Base-by-base conservation (phyloP, 1,140 invertebrate genomes). In the Drosophila lini region DNA sequence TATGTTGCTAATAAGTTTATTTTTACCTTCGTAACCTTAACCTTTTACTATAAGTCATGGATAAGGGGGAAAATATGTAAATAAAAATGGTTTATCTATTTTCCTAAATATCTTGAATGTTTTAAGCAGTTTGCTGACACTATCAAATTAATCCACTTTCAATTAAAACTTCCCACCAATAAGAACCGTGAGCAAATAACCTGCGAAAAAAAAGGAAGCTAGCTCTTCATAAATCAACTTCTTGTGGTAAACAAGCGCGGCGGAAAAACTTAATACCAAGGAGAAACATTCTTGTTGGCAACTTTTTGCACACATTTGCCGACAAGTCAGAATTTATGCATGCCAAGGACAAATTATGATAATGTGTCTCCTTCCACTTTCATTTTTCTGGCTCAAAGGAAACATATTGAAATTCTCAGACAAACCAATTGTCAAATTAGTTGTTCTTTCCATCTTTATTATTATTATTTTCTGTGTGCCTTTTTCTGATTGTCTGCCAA, bases 341-440 rank as follows among this genome's bases (percentile, higher is more conserved):
- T 52, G 65, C 22, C 67, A 40, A 70, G 67, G 50, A 45, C 63
- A 75, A 80, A 81, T 69, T 62, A 84, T 78, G 69, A 85, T 81
- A 75, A 84, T 77, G 59, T 57, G 69, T 5, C 53, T 10, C 40
- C 41, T 31, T 25, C 38, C 1, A 0, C 11, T 3, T 9, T 4
- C 32, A 32, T 10, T 19, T 31, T 16, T 36, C 19, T 32, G 41
- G 40, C 31, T 38, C 32, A 69, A 53, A 64, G 47, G 48, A 36
- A 79, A 62, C 83, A 82, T 86, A 86, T 86, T 83, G 83, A 82
- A 82, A 83, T 88, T 82, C 76, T 71, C 76, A 88, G 83, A 83
- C 80, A 80, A 79, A 88, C 83, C 71, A 77, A 86, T 82, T 77
- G 79, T 69, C 74, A 75, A 79, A 78, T 78, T 71, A 59, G 69